phyloP scores from a whole-genome alignment of 2,888 invertebrate species.

The Microctonus aethiopoides region DNA sequence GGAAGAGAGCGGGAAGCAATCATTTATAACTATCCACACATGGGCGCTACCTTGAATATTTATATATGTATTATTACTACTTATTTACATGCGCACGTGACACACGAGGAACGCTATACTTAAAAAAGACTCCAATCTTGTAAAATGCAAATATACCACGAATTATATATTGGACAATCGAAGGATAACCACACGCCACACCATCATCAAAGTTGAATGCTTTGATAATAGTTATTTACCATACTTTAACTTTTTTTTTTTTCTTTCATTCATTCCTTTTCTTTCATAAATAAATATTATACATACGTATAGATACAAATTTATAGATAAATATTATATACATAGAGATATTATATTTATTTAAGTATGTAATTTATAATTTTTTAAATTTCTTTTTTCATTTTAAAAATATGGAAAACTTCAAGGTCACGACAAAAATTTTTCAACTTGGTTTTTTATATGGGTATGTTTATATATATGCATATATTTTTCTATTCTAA shows the following conservation, averaged over 20 bases:
- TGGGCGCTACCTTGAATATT: background rate
- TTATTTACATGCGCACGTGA: background rate
- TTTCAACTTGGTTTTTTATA: background rate
- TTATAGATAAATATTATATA: background rate
- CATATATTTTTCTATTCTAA: background rate
- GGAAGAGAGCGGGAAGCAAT: background rate
- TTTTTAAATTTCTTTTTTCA: background rate
- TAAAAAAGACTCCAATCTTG: background rate
- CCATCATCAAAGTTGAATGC: conserved; percentile 10
- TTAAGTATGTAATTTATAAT: too few species aligned
- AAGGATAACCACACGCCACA: conserved; percentile 18
- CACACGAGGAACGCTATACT: background rate
- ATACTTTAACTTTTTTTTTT: background rate
- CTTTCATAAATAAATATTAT: too few species aligned
- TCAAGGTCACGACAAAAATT: background rate
- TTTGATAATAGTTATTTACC: conserved; percentile 10
- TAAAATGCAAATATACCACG: conserved; percentile 3
- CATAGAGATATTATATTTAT: too few species aligned
- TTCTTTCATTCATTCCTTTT: background rate
- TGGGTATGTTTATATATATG: too few species aligned
- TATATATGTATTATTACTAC: background rate
- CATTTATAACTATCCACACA: background rate
- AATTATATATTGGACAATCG: background rate
- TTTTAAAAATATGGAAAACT: background rate
- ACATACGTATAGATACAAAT: background rate